Evolutionary conservation across 1,140 invertebrate species (phyloP).

Genomic region (Zophobas atratus): DNA sequence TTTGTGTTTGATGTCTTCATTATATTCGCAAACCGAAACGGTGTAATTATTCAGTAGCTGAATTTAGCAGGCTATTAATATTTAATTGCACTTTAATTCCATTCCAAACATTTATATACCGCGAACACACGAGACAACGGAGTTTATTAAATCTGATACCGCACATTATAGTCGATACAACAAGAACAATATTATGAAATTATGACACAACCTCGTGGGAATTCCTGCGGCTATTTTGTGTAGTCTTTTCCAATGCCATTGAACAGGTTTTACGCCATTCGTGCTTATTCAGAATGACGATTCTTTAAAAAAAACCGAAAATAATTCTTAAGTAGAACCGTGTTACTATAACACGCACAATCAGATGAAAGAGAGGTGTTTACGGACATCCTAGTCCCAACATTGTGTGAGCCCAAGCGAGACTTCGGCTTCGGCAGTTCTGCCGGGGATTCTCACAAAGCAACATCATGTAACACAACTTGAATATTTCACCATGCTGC

Average conservation of each 20-base stretch:
- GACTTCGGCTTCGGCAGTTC: conserved; percentile 4
- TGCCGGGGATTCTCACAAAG: conserved; percentile 18
- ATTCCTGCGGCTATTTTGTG: too few species aligned
- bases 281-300: too few species aligned
- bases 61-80: background rate
- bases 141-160: too few species aligned
- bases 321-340: background rate
- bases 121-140: background rate
- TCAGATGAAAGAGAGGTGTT: conserved; percentile 22
- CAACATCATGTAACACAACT: conserved; percentile 19
- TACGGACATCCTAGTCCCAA: background rate
- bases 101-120: background rate
- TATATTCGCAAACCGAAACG: conserved; percentile 5
- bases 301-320: background rate
- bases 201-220: too few species aligned
- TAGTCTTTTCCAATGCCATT: too few species aligned
- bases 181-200: too few species aligned
- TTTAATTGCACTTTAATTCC: background rate
- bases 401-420: conserved; percentile 22
- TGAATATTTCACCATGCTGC: conserved; percentile 7
- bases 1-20: conserved; percentile 5
- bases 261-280: too few species aligned
- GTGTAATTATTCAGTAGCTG: background rate
- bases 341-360: conserved; percentile 22
- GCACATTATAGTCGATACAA: too few species aligned